Evolutionary conservation across 2,797 vertebrate genomes (phyloP).

Genomic region (Sebastes matsubarae): DNA sequence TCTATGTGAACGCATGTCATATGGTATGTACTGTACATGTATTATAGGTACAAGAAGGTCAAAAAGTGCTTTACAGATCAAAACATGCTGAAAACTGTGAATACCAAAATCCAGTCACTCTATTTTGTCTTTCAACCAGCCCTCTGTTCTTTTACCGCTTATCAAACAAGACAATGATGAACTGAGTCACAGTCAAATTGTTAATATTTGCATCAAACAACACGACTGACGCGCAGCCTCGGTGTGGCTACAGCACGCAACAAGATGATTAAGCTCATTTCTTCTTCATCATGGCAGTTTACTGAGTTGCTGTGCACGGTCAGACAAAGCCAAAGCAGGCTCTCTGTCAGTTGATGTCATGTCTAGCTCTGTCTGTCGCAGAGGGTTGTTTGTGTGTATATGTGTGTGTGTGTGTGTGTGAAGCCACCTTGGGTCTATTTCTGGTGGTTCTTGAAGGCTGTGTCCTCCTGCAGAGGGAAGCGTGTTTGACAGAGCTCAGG

Average conservation of each 20-base stretch:
- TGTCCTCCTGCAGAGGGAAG: conserved; percentile 54
- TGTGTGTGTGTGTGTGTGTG: neutral
- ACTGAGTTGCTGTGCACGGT: conserved; percentile 25
- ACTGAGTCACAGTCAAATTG: conserved; percentile 11
- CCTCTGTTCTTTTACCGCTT: conserved; percentile 31
- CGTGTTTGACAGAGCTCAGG: conserved; percentile 46
- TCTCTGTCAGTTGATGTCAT: conserved; percentile 41
- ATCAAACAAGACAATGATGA: conserved; percentile 4
- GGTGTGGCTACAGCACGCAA: conserved; percentile 6
- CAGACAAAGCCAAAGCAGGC: conserved; percentile 33
- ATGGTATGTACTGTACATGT: conserved; percentile 76
- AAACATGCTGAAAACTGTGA: conserved; percentile 87
- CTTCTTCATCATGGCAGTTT: conserved; percentile 37
- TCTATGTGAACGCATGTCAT: conserved; percentile 77
- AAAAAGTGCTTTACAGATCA: conserved; percentile 86
- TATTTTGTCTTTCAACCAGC: conserved; percentile 65
- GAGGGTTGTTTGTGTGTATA: conserved; percentile 15
- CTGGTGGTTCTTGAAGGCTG: conserved; percentile 58
- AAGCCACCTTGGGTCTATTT: conserved; percentile 55
- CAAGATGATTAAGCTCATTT: conserved; percentile 41
- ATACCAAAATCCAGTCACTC: conserved; percentile 80
- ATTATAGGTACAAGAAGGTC: conserved; percentile 70
- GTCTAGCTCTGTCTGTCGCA: conserved; percentile 25
- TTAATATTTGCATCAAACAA: conserved; percentile 24
- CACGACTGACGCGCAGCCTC: neutral